Conservation (phyloP, 2,797 vertebrate species). For the Aphelocoma californica region DNA sequence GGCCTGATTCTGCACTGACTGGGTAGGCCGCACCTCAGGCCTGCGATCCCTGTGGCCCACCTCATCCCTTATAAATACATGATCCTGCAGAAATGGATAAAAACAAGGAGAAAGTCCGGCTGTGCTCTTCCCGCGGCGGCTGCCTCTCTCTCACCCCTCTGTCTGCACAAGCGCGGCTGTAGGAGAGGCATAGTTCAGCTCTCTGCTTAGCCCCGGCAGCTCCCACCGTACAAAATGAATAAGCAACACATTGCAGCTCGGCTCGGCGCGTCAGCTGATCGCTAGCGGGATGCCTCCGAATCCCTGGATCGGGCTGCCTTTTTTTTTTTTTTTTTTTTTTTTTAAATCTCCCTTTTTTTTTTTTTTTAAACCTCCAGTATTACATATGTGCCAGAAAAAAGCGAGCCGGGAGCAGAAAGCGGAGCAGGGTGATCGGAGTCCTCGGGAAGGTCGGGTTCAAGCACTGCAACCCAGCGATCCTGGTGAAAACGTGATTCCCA, state of each 20-base stretch:
- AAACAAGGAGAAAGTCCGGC: constrained; percentile 84
- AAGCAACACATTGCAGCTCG: constrained; percentile 83
- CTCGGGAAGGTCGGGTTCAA: constrained; percentile 69
- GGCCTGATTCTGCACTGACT: constrained; percentile 90
- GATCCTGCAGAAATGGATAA: constrained; percentile 89
- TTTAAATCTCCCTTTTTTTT: neutral
- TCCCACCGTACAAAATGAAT: constrained; percentile 81
- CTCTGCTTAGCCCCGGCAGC: constrained; percentile 83
- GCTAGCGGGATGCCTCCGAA: constrained; percentile 79
- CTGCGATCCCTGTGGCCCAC: constrained; percentile 90
- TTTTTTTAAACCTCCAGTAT: constrained; percentile 68
- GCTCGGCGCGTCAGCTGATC: constrained; percentile 84
- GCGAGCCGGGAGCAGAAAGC: constrained; percentile 41
- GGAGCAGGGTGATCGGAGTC: constrained; percentile 48
- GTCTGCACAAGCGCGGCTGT: constrained; percentile 82
- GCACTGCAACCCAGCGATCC: constrained; percentile 70
- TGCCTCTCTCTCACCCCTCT: constrained; percentile 81
- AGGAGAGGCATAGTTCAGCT: constrained; percentile 87
- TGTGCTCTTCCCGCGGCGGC: constrained; percentile 79
- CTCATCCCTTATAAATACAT: constrained; percentile 95
- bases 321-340: constrained; percentile 17
- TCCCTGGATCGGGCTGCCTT: constrained; percentile 66
- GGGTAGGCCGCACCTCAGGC: constrained; percentile 87
- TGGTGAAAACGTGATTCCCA: constrained; percentile 75
- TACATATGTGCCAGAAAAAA: constrained; percentile 68